Conservation (phyloP, 2,888 invertebrate genomes). For the Augochlorella aurata region DNA sequence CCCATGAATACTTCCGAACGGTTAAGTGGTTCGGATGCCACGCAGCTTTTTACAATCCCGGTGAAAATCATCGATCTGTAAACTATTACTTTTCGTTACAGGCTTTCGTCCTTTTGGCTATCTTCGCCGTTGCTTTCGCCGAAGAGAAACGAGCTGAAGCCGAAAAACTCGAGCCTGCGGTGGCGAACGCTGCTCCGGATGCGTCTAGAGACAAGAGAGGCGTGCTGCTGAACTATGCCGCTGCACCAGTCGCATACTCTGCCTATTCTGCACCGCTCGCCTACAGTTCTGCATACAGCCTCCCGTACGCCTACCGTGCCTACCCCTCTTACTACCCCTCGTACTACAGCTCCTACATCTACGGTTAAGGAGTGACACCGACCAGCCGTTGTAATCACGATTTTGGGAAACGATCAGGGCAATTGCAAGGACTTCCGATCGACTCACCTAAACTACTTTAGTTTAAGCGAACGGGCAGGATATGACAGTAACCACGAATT, state of each 20-base stretch:
- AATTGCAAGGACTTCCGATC: conserved; percentile 17
- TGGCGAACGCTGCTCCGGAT: conserved; percentile 26
- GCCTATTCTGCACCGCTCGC: conserved; percentile 65
- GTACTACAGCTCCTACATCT: conserved; percentile 66
- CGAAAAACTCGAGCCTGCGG: conserved; percentile 28
- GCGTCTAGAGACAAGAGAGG: conserved; percentile 73
- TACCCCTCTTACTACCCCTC: conserved; percentile 67
- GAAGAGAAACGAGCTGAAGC: conserved; percentile 51
- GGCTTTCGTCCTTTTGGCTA: conserved; percentile 72
- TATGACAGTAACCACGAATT: not conserved
- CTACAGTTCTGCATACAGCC: conserved; percentile 56
- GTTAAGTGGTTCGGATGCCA: not conserved
- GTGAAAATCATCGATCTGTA: not conserved
- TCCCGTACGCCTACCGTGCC: conserved; percentile 68
- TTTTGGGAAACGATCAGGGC: conserved; percentile 37
- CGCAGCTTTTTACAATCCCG: not conserved
- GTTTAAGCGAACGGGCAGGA: conserved; percentile 10
- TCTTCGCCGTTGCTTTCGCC: conserved; percentile 71
- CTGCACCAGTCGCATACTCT: conserved; percentile 59
- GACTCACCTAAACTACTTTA: not conserved
- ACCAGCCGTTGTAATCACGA: not conserved
- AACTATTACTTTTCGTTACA: conserved; percentile 36
- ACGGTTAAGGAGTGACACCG: conserved; percentile 35
- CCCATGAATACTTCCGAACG: not conserved
- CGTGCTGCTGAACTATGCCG: conserved; percentile 56